Conservation (phyloP, 2,888 invertebrate species). For the Bedellia somnulentella region DNA sequence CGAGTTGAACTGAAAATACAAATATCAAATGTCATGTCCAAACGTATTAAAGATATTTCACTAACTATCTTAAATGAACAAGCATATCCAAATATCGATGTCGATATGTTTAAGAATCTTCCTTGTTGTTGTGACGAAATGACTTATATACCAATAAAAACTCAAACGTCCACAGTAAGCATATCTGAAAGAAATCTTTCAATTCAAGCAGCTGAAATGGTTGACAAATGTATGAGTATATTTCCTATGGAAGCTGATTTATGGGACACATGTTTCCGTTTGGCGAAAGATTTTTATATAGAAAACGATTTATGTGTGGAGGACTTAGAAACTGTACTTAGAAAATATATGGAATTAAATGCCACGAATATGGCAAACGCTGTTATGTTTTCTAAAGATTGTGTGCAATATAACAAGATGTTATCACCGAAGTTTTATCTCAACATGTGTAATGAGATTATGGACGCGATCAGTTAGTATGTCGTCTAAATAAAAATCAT, state of each 20-base stretch:
- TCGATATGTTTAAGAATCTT: slow-evolving; percentile 20
- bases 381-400: slow-evolving; percentile 48
- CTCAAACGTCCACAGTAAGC: slow-evolving; percentile 11
- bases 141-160: slow-evolving; percentile 20
- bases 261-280: slow-evolving; percentile 43
- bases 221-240: slow-evolving; percentile 39
- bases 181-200: slow-evolving; percentile 20
- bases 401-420: slow-evolving; percentile 41
- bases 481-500: not conserved
- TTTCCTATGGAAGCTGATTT: slow-evolving; percentile 36
- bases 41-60: slow-evolving; percentile 42
- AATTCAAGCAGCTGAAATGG: slow-evolving; percentile 26
- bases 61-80: slow-evolving; percentile 39
- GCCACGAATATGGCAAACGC: slow-evolving; percentile 46
- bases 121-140: slow-evolving; percentile 42
- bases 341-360: slow-evolving; percentile 55
- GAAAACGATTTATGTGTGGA: slow-evolving; percentile 38
- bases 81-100: slow-evolving; percentile 26
- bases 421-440: slow-evolving; percentile 46
- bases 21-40: slow-evolving; percentile 33
- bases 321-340: slow-evolving; percentile 55
- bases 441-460: slow-evolving; percentile 46
- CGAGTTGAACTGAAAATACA: slow-evolving; percentile 29
- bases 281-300: slow-evolving; percentile 38
- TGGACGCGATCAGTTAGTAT: slow-evolving; percentile 50